These are phyloP conservation scores for Cetoscarus ocellatus DNA, from an alignment of 2,797 vertebrate species.

Conservation along the genomic window DNA sequence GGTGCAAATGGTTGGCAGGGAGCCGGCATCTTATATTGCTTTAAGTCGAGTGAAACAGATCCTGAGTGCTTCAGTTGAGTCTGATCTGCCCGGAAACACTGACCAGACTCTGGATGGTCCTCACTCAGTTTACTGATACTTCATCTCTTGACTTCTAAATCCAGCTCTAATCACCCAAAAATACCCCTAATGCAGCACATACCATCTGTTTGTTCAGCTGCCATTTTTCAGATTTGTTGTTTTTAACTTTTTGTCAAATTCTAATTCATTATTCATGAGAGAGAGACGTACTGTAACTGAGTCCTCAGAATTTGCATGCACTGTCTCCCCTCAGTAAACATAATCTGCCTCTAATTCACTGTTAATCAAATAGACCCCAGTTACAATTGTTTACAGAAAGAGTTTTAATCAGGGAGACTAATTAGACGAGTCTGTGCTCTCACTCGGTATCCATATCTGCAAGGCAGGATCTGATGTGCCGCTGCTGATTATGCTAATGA, in stretches of 20 bases:
- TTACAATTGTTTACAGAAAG: constrained; percentile 62
- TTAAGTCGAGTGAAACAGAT: constrained; percentile 22
- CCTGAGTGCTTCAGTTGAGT: constrained; percentile 24
- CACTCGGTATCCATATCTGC: constrained; percentile 66
- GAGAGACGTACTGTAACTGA: constrained; percentile 15
- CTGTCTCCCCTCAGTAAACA: constrained; percentile 26
- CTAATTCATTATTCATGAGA: constrained; percentile 28
- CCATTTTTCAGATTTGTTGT: neutral
- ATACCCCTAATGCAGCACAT: neutral
- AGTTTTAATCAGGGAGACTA: constrained; percentile 71
- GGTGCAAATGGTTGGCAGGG: constrained; percentile 26
- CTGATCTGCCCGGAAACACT: constrained; percentile 17
- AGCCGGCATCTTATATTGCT: constrained; percentile 26
- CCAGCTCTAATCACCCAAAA: constrained; percentile 10
- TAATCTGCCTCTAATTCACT: constrained; percentile 40
- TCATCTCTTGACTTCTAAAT: constrained; percentile 1
- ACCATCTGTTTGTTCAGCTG: neutral
- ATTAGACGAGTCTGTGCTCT: constrained; percentile 69
- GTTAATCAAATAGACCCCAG: constrained; percentile 41
- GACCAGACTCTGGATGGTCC: constrained; percentile 4
- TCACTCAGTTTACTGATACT: constrained; percentile 4
- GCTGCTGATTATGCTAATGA: constrained; percentile 73
- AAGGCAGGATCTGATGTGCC: constrained; percentile 59
- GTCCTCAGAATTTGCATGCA: constrained; percentile 4
- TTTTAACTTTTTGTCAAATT: constrained; percentile 19